Evolutionary conservation across 2,888 invertebrate species (phyloP).

Genomic region (Mermis nigrescens): DNA sequence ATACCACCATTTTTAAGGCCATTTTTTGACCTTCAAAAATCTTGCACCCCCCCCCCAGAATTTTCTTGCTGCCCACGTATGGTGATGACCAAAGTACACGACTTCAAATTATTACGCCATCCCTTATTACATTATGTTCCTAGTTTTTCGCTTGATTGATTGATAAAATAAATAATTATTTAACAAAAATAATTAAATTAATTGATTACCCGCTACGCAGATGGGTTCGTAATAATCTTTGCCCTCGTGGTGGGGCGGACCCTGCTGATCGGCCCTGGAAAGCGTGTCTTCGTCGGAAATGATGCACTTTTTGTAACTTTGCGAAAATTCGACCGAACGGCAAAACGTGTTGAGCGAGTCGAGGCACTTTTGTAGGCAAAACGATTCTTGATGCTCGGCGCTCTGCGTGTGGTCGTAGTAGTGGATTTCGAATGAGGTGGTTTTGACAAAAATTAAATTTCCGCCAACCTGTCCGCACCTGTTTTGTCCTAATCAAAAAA

Average conservation of each 20-base stretch:
- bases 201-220: slow-evolving; percentile 30
- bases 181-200: neutral
- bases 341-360: slow-evolving; percentile 32
- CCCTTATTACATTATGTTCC: neutral
- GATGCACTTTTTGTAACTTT: slow-evolving; percentile 30
- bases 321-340: slow-evolving; percentile 30
- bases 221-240: slow-evolving; percentile 33
- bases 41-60: no score
- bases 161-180: neutral
- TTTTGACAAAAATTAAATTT: slow-evolving; percentile 31
- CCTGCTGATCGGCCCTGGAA: slow-evolving; percentile 31
- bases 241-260: slow-evolving; percentile 20
- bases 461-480: slow-evolving; percentile 31
- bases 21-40: no score
- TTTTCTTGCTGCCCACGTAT: no score
- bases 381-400: slow-evolving; percentile 30
- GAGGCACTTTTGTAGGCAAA: slow-evolving; percentile 31
- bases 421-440: slow-evolving; percentile 30
- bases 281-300: slow-evolving; percentile 32
- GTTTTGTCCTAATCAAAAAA: slow-evolving; percentile 24
- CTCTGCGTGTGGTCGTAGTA: slow-evolving; percentile 31
- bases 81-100: no score
- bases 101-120: no score
- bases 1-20: no score
- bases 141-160: no score